Conservation (phyloP, 2,888 invertebrate genomes). For the Andrena praecox region DNA sequence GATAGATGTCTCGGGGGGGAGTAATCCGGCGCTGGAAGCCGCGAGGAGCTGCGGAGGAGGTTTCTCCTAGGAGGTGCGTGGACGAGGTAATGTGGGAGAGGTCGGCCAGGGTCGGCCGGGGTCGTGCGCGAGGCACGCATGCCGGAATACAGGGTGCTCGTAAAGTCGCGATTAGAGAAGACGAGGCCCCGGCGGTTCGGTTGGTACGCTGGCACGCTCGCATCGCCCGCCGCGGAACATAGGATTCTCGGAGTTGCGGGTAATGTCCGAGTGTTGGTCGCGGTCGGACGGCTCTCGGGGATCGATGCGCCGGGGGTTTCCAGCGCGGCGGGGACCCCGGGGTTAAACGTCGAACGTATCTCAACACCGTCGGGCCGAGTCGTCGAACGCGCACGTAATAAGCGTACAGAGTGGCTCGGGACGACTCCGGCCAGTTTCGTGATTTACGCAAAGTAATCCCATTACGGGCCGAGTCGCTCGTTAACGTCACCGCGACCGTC, state of each 20-base stretch:
- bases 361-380: slow-evolving; percentile 61
- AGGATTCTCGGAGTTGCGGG: slow-evolving; percentile 72
- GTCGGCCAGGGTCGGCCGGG: slow-evolving; percentile 75
- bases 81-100: slow-evolving; percentile 80
- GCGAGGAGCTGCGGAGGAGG: slow-evolving; percentile 13
- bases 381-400: slow-evolving; percentile 67
- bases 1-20: slow-evolving; percentile 40
- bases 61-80: slow-evolving; percentile 69
- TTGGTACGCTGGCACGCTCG: slow-evolving; percentile 16
- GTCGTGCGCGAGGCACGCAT: slow-evolving; percentile 77
- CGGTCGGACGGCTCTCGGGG: slow-evolving; percentile 21
- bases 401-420: slow-evolving; percentile 44
- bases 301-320: slow-evolving; percentile 61
- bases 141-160: slow-evolving; percentile 79
- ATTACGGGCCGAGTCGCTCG: slow-evolving; percentile 75
- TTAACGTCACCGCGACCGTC: slow-evolving; percentile 69
- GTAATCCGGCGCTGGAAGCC: slow-evolving; percentile 53
- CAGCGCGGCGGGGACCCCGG: slow-evolving; percentile 59
- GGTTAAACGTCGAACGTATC: slow-evolving; percentile 78
- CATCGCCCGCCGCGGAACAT: slow-evolving; percentile 54
- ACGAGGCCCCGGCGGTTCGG: slow-evolving; percentile 25
- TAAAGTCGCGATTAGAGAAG: slow-evolving; percentile 77
- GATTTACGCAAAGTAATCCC: slow-evolving; percentile 79
- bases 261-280: slow-evolving; percentile 56
- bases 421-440: slow-evolving; percentile 63